phyloP scores from a whole-genome alignment of 1,140 invertebrate species.

The Homarus americanus region DNA sequence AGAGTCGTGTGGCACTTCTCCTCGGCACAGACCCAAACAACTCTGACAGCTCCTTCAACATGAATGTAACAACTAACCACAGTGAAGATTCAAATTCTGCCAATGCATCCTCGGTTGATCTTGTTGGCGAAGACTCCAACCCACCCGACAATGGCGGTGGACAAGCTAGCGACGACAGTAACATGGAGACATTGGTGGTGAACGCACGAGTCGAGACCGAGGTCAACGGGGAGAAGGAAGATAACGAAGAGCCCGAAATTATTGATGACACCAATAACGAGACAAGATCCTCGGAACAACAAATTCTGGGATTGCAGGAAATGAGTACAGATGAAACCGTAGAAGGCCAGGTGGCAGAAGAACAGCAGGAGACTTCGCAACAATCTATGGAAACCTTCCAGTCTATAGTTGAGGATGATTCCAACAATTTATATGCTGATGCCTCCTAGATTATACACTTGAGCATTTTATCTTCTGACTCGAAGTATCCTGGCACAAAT shows the following conservation, averaged over 20 bases:
- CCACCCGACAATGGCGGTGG: conserved; percentile 38
- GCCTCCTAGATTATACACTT: conserved; percentile 23
- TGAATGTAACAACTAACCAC: conserved; percentile 29
- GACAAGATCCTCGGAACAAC: conserved; percentile 41
- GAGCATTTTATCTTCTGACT: not conserved
- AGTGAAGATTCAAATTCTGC: conserved; percentile 59
- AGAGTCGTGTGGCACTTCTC: conserved; percentile 68
- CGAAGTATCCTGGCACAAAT: conserved; percentile 41
- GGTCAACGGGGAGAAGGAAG: conserved; percentile 54
- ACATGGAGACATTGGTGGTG: conserved; percentile 44
- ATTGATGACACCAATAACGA: conserved; percentile 30
- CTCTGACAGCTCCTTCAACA: not conserved
- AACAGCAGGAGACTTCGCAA: conserved; percentile 6
- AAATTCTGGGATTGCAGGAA: conserved; percentile 43
- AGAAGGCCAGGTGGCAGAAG: conserved; percentile 13
- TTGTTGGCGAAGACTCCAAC: conserved; percentile 56
- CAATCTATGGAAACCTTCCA: conserved; percentile 59
- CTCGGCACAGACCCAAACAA: conserved; percentile 53
- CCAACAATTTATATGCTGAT: conserved; percentile 44
- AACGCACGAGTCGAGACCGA: conserved; percentile 40
- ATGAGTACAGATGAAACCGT: conserved; percentile 18
- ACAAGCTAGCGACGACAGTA: conserved; percentile 47
- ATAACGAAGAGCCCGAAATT: conserved; percentile 52
- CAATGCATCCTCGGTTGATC: conserved; percentile 34
- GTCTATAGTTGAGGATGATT: conserved; percentile 65